Percentiles rank a stretch among this genome's conserved stretches.
phyloP scores from a whole-genome alignment of 1,140 invertebrate species.

The Caenorhabditis brenneri region DNA sequence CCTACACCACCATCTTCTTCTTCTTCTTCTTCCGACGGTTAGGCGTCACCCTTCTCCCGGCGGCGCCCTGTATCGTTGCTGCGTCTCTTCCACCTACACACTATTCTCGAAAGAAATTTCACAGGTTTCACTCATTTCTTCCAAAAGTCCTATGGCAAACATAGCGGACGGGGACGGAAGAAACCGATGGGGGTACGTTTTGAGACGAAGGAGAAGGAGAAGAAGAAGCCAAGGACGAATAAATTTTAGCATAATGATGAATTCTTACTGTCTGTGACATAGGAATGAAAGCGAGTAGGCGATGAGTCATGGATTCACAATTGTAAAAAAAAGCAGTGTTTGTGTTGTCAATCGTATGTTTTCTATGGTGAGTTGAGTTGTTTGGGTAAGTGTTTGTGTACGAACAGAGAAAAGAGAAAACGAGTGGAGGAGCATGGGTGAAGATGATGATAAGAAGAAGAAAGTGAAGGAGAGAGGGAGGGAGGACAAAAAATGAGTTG shows the following conservation, averaged over 20 bases:
- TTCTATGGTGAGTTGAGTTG: neutral
- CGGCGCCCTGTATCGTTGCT: neutral
- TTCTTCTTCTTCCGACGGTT: conserved; percentile 15
- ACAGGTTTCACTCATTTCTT: conserved; percentile 19
- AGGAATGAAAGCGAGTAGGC: no score
- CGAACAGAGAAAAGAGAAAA: neutral
- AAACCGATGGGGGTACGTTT: neutral
- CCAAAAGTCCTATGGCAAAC: neutral
- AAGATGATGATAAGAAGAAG: neutral
- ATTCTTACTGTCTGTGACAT: no score
- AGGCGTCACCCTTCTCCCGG: neutral
- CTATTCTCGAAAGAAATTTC: neutral
- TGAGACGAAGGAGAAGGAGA: no score
- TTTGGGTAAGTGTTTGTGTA: neutral
- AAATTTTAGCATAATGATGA: no score
- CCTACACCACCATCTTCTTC: no score
- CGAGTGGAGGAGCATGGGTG: no score
- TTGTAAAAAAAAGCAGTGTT: neutral
- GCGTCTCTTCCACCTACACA: neutral
- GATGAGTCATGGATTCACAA: neutral
- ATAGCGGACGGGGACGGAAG: no score
- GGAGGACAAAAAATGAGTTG: neutral
- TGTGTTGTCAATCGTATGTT: conserved; percentile 23
- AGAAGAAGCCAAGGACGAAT: no score
- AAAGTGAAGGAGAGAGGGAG: neutral